Evolutionary conservation across 2,888 invertebrate genomes (phyloP).

Genomic region (Pyrrhosoma nymphula): DNA sequence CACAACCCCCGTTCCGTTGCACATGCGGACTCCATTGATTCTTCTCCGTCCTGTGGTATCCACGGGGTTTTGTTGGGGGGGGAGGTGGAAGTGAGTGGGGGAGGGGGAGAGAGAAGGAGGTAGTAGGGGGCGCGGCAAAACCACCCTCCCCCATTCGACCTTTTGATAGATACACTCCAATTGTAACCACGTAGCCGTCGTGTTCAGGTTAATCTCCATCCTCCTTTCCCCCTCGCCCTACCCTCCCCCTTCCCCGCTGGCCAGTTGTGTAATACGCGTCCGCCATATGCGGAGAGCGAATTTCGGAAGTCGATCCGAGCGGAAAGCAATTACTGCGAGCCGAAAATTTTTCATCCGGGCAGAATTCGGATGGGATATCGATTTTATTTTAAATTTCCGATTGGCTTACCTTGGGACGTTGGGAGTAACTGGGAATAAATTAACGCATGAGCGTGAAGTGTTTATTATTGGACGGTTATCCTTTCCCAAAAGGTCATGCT

Average conservation of each 20-base stretch:
- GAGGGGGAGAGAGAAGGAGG: background rate
- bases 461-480: background rate
- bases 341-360: background rate
- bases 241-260: background rate
- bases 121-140: background rate
- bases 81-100: background rate
- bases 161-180: constrained; percentile 25
- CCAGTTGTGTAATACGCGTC: background rate
- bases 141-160: constrained; percentile 15
- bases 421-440: background rate
- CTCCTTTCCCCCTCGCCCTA: background rate
- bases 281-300: background rate
- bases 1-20: background rate
- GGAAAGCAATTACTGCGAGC: background rate
- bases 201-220: constrained; percentile 49
- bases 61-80: background rate
- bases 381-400: background rate
- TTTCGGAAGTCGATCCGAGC: background rate
- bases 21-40: constrained; percentile 41
- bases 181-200: constrained; percentile 5
- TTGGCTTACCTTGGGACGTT: background rate
- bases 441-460: background rate
- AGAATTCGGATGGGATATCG: background rate
- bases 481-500: background rate
- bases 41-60: background rate